Conservation (phyloP, 1,140 invertebrate species). For the Papilio helenus region DNA sequence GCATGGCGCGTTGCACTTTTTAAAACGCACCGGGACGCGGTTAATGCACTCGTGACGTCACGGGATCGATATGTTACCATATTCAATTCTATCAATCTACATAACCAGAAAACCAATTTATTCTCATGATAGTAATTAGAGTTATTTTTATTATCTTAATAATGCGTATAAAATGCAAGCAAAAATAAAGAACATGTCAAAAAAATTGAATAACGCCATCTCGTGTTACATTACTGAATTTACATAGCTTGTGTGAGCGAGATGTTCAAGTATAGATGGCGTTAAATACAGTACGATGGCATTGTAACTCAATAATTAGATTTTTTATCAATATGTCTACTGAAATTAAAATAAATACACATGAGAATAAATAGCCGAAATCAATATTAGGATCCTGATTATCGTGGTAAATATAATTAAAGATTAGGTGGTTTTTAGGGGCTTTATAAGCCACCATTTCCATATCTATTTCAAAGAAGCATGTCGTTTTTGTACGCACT, state of each 20-base stretch:
- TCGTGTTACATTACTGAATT: neutral
- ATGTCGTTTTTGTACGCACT: neutral
- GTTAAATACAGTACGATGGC: neutral
- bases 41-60: constrained; percentile 68
- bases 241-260: neutral
- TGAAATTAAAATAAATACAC: neutral
- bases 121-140: neutral
- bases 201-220: neutral
- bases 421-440: neutral
- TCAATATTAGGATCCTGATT: no score
- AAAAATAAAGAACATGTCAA: neutral
- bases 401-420: no score
- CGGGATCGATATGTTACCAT: constrained; percentile 39
- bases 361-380: no score
- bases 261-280: constrained; percentile 32
- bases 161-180: neutral
- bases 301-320: neutral
- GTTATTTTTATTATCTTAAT: neutral
- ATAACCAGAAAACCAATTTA: neutral
- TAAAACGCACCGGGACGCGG: constrained; percentile 42
- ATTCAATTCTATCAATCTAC: neutral
- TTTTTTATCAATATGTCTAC: neutral
- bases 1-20: constrained; percentile 34
- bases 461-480: neutral
- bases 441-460: neutral